phyloP scores from a whole-genome alignment of 2,113 vertebrate genomes.

The Chiloscyllium plagiosum region DNA sequence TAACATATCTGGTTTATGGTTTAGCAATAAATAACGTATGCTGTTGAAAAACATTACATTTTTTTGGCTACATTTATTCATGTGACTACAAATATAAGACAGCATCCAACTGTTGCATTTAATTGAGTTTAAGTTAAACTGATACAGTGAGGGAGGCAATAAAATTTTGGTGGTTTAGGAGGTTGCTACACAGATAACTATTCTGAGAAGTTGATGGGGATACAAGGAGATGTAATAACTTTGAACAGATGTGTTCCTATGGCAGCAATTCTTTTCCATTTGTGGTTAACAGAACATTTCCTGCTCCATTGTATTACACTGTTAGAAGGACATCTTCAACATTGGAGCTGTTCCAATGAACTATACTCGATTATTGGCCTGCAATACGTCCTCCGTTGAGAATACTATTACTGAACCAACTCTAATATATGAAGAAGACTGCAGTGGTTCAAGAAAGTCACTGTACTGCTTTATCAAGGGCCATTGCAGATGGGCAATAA shows the following conservation, averaged over 20 bases:
- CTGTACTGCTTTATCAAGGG: too few species aligned
- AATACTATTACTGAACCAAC: not conserved
- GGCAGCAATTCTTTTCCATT: not conserved
- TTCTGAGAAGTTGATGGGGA: not conserved
- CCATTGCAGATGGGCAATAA: too few species aligned
- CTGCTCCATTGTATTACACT: not conserved
- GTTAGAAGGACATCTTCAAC: not conserved
- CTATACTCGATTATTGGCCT: not conserved
- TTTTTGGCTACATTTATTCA: not conserved
- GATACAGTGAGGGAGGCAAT: not conserved
- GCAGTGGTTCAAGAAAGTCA: too few species aligned
- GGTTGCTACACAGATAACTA: not conserved
- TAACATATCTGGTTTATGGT: not conserved
- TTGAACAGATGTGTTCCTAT: not conserved
- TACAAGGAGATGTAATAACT: not conserved
- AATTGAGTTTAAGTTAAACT: not conserved
- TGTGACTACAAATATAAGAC: not conserved
- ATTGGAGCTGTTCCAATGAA: not conserved
- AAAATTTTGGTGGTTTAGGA: not conserved
- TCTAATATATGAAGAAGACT: not conserved
- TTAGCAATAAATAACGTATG: not conserved
- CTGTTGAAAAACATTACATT: not conserved
- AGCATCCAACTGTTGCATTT: not conserved
- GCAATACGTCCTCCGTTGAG: not conserved
- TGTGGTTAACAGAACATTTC: not conserved